Evolutionary conservation across 2,113 vertebrate genomes (phyloP).

Genomic region (Cyphomyrus plagiostoma): DNA sequence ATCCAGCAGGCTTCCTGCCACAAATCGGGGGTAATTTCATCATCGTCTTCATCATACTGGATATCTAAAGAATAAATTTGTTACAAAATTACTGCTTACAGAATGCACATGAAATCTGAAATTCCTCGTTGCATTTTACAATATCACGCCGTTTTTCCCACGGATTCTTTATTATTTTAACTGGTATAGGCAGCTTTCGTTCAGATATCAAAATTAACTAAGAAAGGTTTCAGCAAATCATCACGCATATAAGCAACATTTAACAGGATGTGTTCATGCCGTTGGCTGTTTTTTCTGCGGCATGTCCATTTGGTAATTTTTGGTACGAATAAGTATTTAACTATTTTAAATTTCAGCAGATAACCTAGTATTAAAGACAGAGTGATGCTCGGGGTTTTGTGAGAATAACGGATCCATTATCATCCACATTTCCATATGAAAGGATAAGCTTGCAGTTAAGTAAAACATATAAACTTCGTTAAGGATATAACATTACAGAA

Average conservation of each 20-base stretch:
- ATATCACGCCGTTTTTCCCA: not conserved
- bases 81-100: not conserved
- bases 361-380: not conserved
- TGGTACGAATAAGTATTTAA: not conserved
- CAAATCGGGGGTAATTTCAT: slow-evolving; percentile 94
- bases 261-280: not conserved
- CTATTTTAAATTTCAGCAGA: not conserved
- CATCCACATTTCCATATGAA: not conserved
- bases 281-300: not conserved
- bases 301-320: not conserved
- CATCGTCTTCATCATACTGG: slow-evolving; percentile 95
- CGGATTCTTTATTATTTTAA: not conserved
- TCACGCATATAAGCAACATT: not conserved
- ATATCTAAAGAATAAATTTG: slow-evolving; percentile 64
- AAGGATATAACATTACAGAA: not conserved
- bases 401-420: not conserved
- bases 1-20: slow-evolving; percentile 99
- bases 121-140: not conserved
- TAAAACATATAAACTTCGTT: not conserved
- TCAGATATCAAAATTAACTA: not conserved
- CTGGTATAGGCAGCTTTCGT: not conserved
- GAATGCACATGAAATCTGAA: not conserved
- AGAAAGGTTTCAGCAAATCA: not conserved
- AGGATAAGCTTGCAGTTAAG: not conserved
- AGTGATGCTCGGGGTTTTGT: not conserved